Base-by-base conservation (phyloP, 2,888 invertebrate genomes). In the Axea sp. region DNA sequence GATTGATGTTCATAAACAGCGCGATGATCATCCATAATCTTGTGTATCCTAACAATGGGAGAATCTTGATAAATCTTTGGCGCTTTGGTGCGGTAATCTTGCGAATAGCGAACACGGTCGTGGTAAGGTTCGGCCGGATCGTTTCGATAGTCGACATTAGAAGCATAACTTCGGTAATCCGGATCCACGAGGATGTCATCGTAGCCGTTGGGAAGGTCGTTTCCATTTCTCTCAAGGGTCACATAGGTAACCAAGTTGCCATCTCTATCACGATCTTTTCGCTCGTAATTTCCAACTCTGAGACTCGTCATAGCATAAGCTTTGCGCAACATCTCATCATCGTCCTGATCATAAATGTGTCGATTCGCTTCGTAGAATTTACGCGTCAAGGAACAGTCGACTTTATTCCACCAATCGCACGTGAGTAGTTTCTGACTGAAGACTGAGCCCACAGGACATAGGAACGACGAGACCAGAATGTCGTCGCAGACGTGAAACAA, bases 371-470 rank as follows among this genome's bases (percentile, higher is more conserved):
- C 76, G 69, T 87, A 89, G 73, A 88, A 88, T 62, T 88, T 85
- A 62, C 87, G 85, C 1, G 90, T 88, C 17, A 88, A 83, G 24
- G 88, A 86, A 77, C 92, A 92, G 75, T 91, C 89, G 0, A 92
- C 92, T 77, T 91, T 91, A 88, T 90, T 91, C 92, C 92, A 92
- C 92, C 92, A 92, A 79, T 92, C 92, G 77, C 92, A 92, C 1
- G 92, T 92, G 64, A 91, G 89, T 1, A 92, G 89, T 43, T 90
- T 90, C 85, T 92, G 92, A 78, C 92, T 92, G 84, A 93, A 93
- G 12, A 92, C 87, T 5, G 92, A 92, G 64, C 92, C 92, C 78
- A 92, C 91, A 2, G 92, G 92, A 75, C 92, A 92, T 2, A 92
- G 88, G 81, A 92, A 92, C 1, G 92, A 92, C 64, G 91, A 91